Evolutionary conservation across 2,888 invertebrate genomes (phyloP).

Genomic region (Prionchulus punctatus): DNA sequence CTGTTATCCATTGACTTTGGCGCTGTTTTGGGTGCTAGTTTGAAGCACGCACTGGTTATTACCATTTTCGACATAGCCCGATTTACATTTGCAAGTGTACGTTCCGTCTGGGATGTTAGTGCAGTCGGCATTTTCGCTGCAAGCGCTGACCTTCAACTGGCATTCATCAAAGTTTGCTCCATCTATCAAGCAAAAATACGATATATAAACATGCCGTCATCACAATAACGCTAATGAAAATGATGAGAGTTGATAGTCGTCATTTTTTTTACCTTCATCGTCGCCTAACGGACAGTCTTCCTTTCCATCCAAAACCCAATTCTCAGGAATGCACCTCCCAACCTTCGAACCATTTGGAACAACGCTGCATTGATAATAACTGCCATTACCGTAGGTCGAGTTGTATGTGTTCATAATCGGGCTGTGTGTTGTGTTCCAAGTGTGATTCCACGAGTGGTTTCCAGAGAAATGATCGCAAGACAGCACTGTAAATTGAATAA

Average conservation of each 20-base stretch:
- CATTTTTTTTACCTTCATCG: conserved; percentile 1
- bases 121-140: neutral
- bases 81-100: neutral
- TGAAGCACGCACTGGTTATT: too few species aligned
- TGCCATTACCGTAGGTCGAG: too few species aligned
- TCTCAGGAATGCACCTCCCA: neutral
- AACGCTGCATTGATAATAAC: neutral
- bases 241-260: too few species aligned
- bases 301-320: neutral
- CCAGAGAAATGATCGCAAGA: too few species aligned
- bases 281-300: neutral
- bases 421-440: too few species aligned
- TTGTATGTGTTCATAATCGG: too few species aligned
- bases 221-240: neutral
- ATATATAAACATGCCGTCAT: neutral
- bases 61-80: neutral
- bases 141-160: neutral
- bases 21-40: too few species aligned
- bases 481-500: too few species aligned
- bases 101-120: neutral
- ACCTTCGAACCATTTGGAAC: neutral
- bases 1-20: too few species aligned
- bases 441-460: too few species aligned
- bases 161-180: neutral
- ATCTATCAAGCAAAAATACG: neutral